A percentile compares a stretch with the other conserved stretches of the same genome.
Conservation (phyloP, 2,888 invertebrate species). For the Urechis unicinctus region DNA sequence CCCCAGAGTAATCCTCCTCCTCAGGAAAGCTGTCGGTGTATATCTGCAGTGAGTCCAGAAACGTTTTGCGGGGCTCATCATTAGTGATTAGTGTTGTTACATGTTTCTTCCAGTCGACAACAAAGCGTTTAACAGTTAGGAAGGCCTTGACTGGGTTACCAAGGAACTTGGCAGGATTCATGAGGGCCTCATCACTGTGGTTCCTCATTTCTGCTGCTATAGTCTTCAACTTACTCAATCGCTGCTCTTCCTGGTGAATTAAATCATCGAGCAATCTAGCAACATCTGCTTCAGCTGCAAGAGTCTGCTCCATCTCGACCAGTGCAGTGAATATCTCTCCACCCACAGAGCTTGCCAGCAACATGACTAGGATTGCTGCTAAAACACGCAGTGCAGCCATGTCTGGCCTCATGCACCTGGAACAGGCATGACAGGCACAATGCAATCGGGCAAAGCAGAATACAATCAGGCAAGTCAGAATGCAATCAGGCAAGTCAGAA, state of each 20-base stretch:
- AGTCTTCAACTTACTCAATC: constrained; percentile 62
- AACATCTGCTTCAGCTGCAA: constrained; percentile 83
- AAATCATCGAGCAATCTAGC: constrained; percentile 80
- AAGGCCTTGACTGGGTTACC: constrained; percentile 90
- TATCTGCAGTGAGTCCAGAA: background rate
- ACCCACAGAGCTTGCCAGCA: background rate
- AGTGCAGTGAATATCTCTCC: constrained; percentile 86
- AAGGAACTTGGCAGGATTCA: constrained; percentile 36
- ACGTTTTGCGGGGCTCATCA: too few relatives aligned
- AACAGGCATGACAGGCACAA: too few relatives aligned
- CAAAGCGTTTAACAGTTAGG: constrained; percentile 84
- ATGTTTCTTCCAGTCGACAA: constrained; percentile 79
- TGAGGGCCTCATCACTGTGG: constrained; percentile 11
- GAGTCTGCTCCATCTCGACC: constrained; percentile 83
- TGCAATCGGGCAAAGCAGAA: too few relatives aligned
- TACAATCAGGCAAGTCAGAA: too few relatives aligned
- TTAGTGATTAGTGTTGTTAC: constrained; percentile 28
- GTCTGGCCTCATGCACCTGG: too few relatives aligned
- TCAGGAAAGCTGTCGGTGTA: constrained; percentile 57
- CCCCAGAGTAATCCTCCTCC: constrained; percentile 89
- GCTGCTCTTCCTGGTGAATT: constrained; percentile 75
- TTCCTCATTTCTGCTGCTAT: constrained; percentile 12
- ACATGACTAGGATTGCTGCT: too few relatives aligned
- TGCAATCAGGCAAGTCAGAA: too few relatives aligned
- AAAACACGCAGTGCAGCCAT: too few relatives aligned